Conservation (phyloP, 2,888 invertebrate species). For the Linnaemya vulpina region DNA sequence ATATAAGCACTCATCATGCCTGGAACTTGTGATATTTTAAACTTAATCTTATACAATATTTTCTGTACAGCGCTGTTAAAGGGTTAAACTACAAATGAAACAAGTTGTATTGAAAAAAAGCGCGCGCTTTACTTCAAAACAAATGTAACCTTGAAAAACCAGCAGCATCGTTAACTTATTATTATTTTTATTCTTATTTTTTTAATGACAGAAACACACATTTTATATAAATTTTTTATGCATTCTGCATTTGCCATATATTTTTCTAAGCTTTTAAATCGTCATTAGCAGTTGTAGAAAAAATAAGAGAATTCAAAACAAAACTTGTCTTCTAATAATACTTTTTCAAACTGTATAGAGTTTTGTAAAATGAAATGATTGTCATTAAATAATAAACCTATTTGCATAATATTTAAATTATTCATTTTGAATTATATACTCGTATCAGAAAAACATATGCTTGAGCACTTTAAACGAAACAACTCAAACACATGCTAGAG, state of each 20-base stretch:
- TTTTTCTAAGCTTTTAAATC: conserved; percentile 53
- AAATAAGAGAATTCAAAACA: conserved; percentile 26
- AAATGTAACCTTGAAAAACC: conserved; percentile 80
- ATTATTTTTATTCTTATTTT: conserved; percentile 35
- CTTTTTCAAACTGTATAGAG: conserved; percentile 56
- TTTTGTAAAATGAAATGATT: conserved; percentile 54
- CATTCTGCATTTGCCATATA: conserved; percentile 57
- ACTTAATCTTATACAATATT: neutral
- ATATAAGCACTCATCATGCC: too few species aligned
- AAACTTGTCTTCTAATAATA: conserved; percentile 47
- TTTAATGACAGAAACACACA: conserved; percentile 40
- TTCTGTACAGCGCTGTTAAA: neutral
- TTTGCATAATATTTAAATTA: conserved; percentile 70
- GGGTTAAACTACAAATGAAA: conserved; percentile 48
- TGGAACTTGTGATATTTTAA: neutral
- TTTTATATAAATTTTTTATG: conserved; percentile 30
- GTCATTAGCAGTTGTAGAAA: conserved; percentile 46
- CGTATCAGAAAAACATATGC: conserved; percentile 26
- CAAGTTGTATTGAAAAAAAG: conserved; percentile 51
- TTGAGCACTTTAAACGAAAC: conserved; percentile 22
- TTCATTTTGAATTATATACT: conserved; percentile 63
- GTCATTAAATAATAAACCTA: conserved; percentile 39
- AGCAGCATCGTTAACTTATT: conserved; percentile 74
- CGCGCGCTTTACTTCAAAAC: conserved; percentile 74
- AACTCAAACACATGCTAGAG: conserved; percentile 35